Evolutionary conservation across 2,113 vertebrate species (phyloP), one percentile per base, ranked within the genome.

Genomic region (Cottus gobio): DNA sequence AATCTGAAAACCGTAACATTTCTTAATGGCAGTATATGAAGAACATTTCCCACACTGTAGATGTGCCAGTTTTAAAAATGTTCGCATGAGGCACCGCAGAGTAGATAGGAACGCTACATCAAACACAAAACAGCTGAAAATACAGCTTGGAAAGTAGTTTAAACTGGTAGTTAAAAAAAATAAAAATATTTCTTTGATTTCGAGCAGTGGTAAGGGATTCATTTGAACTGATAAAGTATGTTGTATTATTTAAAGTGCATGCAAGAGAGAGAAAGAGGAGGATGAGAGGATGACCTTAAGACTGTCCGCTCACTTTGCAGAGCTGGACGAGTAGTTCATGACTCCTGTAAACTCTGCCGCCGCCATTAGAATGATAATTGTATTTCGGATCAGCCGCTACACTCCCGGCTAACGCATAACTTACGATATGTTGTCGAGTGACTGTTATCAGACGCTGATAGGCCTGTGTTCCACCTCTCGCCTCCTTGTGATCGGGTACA

Each of bases 291-390:
- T 78, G 74, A 80, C 83, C 78, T 72, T 73, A 52, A 62, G n/a
- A 26, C 44, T 24, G 26, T n/a, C 68, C 57, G 15, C 66, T 79
- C 65, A 30, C 74, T 72, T 74, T 82, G 62, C 22, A 37, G 58
- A 80, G 68, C 74, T 75, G 42, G 63, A 20, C 26, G 74, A 85
- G 9, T 57, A 57, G 69, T 77, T 89, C 80, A 71, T 20, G 58
- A 22, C 57, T 70, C 31, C 71, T 72, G 61, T 78, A 75, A 88
- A 83, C 56, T 74, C 69, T 50, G 34, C 84, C 70, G 72, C 76
- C 50, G 6, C 36, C 58, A 67, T 86, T 81, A 84, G 87, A 91
- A 77, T 28, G 24, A 10, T 71, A 76, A 83, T 81, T 65, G 24
- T 58, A 37, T 80, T 74, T 63, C 60, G 39, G 60, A 79, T 69